phyloP scores from a whole-genome alignment of 2,888 invertebrate genomes.

The Aricia artaxerxes region DNA sequence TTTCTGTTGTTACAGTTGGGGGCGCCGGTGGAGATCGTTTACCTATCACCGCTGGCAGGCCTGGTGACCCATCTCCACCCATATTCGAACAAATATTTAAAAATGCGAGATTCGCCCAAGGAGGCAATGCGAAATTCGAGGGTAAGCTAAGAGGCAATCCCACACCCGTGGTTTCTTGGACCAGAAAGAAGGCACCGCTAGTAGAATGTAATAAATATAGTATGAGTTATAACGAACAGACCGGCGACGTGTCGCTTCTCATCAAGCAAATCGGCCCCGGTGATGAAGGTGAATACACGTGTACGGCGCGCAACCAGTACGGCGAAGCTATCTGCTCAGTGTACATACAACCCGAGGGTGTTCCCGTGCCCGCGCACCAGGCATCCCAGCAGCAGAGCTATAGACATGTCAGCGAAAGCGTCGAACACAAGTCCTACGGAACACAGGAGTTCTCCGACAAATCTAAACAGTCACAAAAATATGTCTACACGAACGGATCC shows the following conservation, averaged over 20 bases:
- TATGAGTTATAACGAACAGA: constrained; percentile 94
- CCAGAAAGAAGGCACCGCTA: constrained; percentile 91
- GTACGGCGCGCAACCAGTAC: constrained; percentile 95
- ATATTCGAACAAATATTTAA: constrained; percentile 97
- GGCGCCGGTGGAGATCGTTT: constrained; percentile 78
- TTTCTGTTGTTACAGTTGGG: constrained; percentile 81
- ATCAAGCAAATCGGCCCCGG: constrained; percentile 97
- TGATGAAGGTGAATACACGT: constrained; percentile 97
- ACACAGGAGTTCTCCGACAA: constrained; percentile 79
- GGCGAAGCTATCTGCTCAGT: constrained; percentile 98
- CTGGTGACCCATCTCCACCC: constrained; percentile 92
- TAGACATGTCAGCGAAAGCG: constrained; percentile 82
- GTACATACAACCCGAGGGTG: constrained; percentile 94
- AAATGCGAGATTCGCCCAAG: constrained; percentile 96
- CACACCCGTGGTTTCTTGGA: constrained; percentile 94
- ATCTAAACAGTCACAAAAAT: constrained; percentile 77
- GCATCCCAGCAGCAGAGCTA: constrained; percentile 83
- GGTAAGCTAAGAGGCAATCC: constrained; percentile 95
- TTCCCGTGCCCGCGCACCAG: constrained; percentile 83
- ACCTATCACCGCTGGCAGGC: constrained; percentile 68
- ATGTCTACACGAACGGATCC: constrained; percentile 88
- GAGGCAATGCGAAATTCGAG: constrained; percentile 95
- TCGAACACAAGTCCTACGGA: constrained; percentile 82
- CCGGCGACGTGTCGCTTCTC: constrained; percentile 93
- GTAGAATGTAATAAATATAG: constrained; percentile 92